Evolutionary conservation across 2,113 vertebrate species (phyloP), one percentile per base, ranked within the genome.

Genomic region (Eudyptes chrysolophus): DNA sequence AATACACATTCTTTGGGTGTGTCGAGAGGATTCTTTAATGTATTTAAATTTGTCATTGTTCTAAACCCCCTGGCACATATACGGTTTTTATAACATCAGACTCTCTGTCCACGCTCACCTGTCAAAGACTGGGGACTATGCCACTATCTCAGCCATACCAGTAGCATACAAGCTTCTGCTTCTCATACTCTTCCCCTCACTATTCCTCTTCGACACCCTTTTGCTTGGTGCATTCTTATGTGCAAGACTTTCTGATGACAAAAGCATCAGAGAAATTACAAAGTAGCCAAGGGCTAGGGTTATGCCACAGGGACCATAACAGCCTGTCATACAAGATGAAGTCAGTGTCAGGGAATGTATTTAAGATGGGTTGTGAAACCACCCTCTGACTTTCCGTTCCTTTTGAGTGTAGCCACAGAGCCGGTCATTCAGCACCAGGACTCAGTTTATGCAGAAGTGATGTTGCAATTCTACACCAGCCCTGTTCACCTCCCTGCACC

Each of bases 191-290:
- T 68, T 70, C 13, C 44, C 7, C 17, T 51, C 5, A 9, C n/a
- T 77, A 9, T 57, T 34, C 16, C 13, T 86, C 19, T 74, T 88
- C 0, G 0, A 40, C 11, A 38, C 1, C 1, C 1, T 62, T 95
- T 70, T 13, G 0, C 18, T 20, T 54, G 22, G 4, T 74, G 4
- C 10, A 38, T 62, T 29, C 27, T 78, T 21, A 29, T 42, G 51
- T 26, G 14, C 46, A 77, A 77, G 36, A 30, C 12, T 62, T 84
- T 46, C 20, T 55, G 36, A 66, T 58, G 49, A 54, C 40, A 86
- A 90, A 76, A 76, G 4, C 57, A 69, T 71, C 48, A 82, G 30
- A 87, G 30, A 48, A 72, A 72, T 15, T 29, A 69, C 24, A 61
- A 84, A 84, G 30, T 22, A 74, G 25, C 17, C 22, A 38, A 69